Evolutionary conservation across 2,797 vertebrate species (phyloP).

Genomic region (Gephyroberyx darwinii): DNA sequence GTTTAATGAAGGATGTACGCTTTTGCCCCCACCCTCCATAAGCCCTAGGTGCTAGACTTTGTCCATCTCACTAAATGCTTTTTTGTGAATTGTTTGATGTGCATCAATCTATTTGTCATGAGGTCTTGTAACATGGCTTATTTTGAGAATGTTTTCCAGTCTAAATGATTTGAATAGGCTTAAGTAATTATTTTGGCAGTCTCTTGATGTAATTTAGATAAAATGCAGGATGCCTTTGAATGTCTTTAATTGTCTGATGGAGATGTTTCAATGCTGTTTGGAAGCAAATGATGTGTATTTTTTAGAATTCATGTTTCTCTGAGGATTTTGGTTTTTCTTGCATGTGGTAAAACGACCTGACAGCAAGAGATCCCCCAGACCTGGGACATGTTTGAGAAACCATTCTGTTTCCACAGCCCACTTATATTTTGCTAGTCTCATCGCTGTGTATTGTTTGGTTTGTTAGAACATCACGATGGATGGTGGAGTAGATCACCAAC

Average conservation of each 20-base stretch:
- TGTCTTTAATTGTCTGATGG: constrained; percentile 65
- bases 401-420: constrained; percentile 47
- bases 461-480: constrained; percentile 57
- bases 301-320: constrained; percentile 54
- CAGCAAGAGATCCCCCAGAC: constrained; percentile 53
- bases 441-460: constrained; percentile 45
- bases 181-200: constrained; percentile 64
- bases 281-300: constrained; percentile 59
- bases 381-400: constrained; percentile 55
- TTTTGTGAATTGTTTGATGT: constrained; percentile 72
- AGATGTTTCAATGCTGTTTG: constrained; percentile 63
- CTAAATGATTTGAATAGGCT: constrained; percentile 63
- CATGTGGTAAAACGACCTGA: constrained; percentile 64
- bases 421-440: constrained; percentile 30
- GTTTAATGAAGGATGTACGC: constrained; percentile 68
- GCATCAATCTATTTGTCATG: constrained; percentile 68
- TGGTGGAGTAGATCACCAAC: constrained; percentile 61
- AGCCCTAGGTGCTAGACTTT: constrained; percentile 75
- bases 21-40: constrained; percentile 39
- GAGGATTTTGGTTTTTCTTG: constrained; percentile 63
- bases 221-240: constrained; percentile 70
- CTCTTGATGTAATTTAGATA: constrained; percentile 68
- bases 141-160: constrained; percentile 76
- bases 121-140: constrained; percentile 69
- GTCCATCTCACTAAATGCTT: constrained; percentile 68